Base-by-base conservation (phyloP, 2,888 invertebrate genomes). In the Agonopterix subpropinquella region DNA sequence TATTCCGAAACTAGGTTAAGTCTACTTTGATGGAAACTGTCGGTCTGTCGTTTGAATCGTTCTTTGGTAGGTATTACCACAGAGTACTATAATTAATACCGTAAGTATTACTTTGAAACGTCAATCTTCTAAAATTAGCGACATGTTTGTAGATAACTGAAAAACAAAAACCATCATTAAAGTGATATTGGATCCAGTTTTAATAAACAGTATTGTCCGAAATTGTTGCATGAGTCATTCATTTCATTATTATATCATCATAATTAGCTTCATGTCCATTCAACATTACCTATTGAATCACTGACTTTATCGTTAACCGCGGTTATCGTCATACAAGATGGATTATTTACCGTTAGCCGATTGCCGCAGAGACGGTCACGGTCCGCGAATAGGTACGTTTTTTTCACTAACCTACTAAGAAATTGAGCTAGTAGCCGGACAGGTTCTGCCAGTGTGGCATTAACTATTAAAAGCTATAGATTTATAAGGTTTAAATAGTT, bases 371-470 rank as follows among this genome's bases (percentile, higher is more conserved):
- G 53, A 61, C 67, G 76, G 77, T 77, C 70, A 73, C 70, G 73
- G 72, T 70, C 65, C 64, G 67, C 64, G 61, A 64, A 58, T 68
- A 54, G 58, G 63, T 28, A 28, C 63, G 70, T 75, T 74, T 74
- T 73, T 65, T 65, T 68, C 65, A 62, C 64, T 77, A 77, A 78
- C 79, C 79, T 70, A 80, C 77, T 75, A 65, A 75, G 64, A 59
- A 67, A 60, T 66, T 59, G 60, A 65, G 66, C 59, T 65, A 56
- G 56, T 54, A 55, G 43, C 51, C 43, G 49, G 67, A 73, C 77
- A 63, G 65, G 72, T 73, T 70, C 13, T 42, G 11, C 11, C 13
- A 15, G 42, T 42, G 8, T 28, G 28, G 28, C 11, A 13, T 42
- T 8, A 13, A 42, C 42, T 28, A 42, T 42, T 39, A n/a, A 39